Evolutionary conservation across 1,140 invertebrate species (phyloP), one percentile per base, ranked within the genome.

Genomic region (Ectropis grisescens): DNA sequence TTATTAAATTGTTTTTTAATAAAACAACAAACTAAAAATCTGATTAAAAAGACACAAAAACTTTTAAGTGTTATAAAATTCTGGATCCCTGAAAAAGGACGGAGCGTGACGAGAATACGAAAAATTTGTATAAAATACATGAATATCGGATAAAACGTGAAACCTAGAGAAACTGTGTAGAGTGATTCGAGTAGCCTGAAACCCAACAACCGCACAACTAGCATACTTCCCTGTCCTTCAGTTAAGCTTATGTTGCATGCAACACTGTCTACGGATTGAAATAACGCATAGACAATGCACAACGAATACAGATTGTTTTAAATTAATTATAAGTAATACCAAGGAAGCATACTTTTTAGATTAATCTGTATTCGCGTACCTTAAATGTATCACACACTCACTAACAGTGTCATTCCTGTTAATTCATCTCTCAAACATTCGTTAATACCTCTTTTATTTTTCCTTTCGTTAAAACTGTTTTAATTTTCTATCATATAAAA

Each of bases 151-250:
- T 32, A 41, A 37, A 26, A 38, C 27, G 27, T 36, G 47, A 25
- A 34, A 37, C 43, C 44, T 47, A 35, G 14, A 26, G 35, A 19
- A 19, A 19, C 3, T 19, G 16, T 3, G 3, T 3, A 4, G 16
- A 19, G 16, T 8, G 16, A 19, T 4, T 19, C 16, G 8, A 19
- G 16, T 19, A 8, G 16, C 16, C 16, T 19, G 8, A 19, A 19
- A 3, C 16, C 16, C 3, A 19, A 19, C 10, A n/a, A n/a, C 15
- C 29, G 36, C 33, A 40, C 43, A 49, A 54, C 57, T 58, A 42
- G 47, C 65, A 68, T 66, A 64, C 68, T 57, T 70, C 66, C 70
- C 61, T 72, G 69, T 65, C 66, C 66, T 70, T 68, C 58, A 47
- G 39, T 53, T 34, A 69, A 72, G 70, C 69, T 64, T 52, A 54